phyloP scores from a whole-genome alignment of 2,888 invertebrate species.

The Brachyopa scutellaris region DNA sequence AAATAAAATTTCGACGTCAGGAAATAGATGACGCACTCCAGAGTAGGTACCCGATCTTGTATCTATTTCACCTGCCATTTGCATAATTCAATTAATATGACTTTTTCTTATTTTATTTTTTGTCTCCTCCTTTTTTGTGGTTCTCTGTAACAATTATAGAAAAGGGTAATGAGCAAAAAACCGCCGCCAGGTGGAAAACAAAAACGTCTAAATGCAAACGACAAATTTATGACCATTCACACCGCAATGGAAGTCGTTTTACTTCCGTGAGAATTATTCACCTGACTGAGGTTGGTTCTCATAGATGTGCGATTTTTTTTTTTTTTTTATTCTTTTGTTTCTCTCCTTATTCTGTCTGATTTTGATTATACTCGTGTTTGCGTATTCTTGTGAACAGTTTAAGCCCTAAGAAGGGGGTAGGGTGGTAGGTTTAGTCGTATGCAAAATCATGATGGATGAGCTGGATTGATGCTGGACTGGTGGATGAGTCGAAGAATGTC shows the following conservation, averaged over 20 bases:
- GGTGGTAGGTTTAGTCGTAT: not conserved
- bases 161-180: constrained; percentile 56
- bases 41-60: not conserved
- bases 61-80: constrained; percentile 23
- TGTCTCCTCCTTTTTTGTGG: not conserved
- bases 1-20: constrained; percentile 7
- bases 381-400: constrained; percentile 3
- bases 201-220: constrained; percentile 27
- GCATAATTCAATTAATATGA: constrained; percentile 59
- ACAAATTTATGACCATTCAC: constrained; percentile 56
- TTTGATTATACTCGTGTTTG: constrained; percentile 17
- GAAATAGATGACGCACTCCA: constrained; percentile 15
- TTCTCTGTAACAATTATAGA: constrained; percentile 46
- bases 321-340: not conserved
- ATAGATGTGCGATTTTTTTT: constrained; percentile 42
- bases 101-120: not conserved
- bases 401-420: not conserved
- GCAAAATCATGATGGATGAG: constrained; percentile 8
- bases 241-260: constrained; percentile 55
- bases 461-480: not conserved
- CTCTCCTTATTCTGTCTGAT: constrained; percentile 8
- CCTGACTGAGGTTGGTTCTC: constrained; percentile 44
- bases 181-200: not conserved
- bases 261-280: constrained; percentile 67
- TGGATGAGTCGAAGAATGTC: constrained; percentile 5